Base-by-base conservation (phyloP, 2,113 vertebrate species). In the Carettochelys insculpta region DNA sequence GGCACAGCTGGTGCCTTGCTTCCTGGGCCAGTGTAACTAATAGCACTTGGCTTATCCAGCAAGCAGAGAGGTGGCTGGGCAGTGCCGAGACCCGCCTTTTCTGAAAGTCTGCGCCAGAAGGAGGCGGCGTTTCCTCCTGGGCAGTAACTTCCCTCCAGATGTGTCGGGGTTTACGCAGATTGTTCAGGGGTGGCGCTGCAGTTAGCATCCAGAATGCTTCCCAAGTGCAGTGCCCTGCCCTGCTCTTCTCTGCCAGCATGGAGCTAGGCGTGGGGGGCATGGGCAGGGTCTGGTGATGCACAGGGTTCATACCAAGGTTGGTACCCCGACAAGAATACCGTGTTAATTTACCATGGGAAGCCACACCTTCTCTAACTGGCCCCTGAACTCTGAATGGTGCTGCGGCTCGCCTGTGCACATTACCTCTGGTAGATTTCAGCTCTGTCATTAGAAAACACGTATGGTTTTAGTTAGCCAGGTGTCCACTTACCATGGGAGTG, bases 1-100 rank as follows among this genome's bases (percentile, higher is more conserved):
- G 43, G 51, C 38, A 88, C 58, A 50, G 79, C 79, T 19, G 3
- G 0, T 82, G 47, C 43, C 19, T 24, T 4, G 48, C 12, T 38
- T 53, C 34, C 17, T 80, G 71, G 47, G 75, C 29, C 41, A 13
- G 31, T 48, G 58, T 51, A 48, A 52, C 47, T 41, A 68, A 68
- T 51, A 53, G 24, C 16, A 3, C 24, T 78, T 25, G 7, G 45
- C 52, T 76, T 38, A 11, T 38, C 61, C 19, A 20, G 61, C 61
- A 19, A 68, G 58, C 31, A 16, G 34, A 65, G 14, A 19, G 34
- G 16, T 8, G 3, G 17, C 54, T 20, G 47, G 84, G 61, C 31
- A 50, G 41, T 82, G 78, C 81, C 31, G 20, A 51, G 0, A 0
- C 11, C 17, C 41, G 53, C 34, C n/a, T 52, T 53, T 50, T 19